phyloP scores from a whole-genome alignment of 2,113 vertebrate species.

The Ursus arctos region DNA sequence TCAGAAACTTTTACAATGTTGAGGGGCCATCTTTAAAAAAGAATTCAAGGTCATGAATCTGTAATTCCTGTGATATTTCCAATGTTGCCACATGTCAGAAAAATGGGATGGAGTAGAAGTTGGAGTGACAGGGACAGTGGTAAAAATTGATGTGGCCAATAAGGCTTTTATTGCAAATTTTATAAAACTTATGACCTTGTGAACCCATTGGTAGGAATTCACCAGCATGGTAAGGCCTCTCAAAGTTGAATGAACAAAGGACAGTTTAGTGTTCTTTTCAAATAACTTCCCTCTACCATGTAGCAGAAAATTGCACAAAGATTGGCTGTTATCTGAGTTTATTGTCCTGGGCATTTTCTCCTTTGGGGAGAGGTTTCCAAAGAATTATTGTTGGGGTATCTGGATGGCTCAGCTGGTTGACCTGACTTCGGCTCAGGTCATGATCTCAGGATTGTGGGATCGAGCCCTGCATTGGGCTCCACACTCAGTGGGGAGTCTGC shows the following conservation, averaged over 20 bases:
- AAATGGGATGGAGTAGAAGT: not conserved
- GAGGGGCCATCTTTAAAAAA: not conserved
- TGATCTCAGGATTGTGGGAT: too few relatives aligned
- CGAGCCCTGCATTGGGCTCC: too few relatives aligned
- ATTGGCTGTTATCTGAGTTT: not conserved
- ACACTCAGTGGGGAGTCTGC: too few relatives aligned
- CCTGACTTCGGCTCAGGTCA: too few relatives aligned
- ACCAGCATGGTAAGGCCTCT: accelerated
- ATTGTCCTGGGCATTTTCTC: not conserved
- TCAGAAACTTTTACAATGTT: not conserved
- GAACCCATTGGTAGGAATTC: not conserved
- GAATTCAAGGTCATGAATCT: not conserved
- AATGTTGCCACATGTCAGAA: not conserved
- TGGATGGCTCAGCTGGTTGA: too few relatives aligned
- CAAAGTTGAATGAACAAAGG: not conserved
- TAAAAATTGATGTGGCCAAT: not conserved
- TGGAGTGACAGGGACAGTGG: not conserved
- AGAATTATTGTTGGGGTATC: not conserved
- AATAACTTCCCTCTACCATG: not conserved
- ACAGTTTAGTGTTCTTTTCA: not conserved
- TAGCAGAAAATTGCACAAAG: not conserved
- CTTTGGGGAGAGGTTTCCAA: not conserved
- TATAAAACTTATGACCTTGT: not conserved
- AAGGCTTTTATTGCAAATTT: not conserved
- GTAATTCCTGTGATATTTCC: not conserved